These are phyloP conservation scores for Rhinophrynus dorsalis DNA, from an alignment of 2,797 vertebrate genomes.

Conservation along the genomic window DNA sequence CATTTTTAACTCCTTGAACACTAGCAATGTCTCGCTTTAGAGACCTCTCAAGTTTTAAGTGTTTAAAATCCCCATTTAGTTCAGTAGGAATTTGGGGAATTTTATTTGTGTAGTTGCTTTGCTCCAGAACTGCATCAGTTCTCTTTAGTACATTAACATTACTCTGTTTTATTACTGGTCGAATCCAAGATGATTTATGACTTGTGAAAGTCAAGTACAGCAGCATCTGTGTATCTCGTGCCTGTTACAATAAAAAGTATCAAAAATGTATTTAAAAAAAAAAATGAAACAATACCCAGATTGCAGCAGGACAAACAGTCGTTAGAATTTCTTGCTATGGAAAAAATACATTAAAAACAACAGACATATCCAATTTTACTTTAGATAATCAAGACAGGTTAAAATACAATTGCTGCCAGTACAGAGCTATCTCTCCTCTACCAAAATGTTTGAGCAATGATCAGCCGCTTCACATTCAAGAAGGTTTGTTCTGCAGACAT, in stretches of 20 bases:
- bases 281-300: conserved; percentile 18
- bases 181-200: conserved; percentile 28
- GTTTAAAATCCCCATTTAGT: too few relatives aligned
- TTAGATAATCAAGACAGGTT: conserved; percentile 50
- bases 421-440: conserved; percentile 40
- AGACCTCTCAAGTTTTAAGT: too few relatives aligned
- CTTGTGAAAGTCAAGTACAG: conserved; percentile 1
- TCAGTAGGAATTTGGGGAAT: too few relatives aligned
- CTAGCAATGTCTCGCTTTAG: too few relatives aligned
- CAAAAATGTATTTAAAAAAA: conserved; percentile 12
- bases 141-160: too few relatives aligned
- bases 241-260: conserved; percentile 14
- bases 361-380: conserved; percentile 47
- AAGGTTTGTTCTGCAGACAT: conserved; percentile 66
- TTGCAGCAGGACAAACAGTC: conserved; percentile 28
- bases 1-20: too few relatives aligned
- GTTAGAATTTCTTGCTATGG: conserved; percentile 37
- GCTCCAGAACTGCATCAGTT: too few relatives aligned
- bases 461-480: conserved; percentile 60
- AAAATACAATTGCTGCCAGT: conserved; percentile 51
- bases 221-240: conserved; percentile 21
- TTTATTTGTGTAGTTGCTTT: too few relatives aligned
- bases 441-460: conserved; percentile 60
- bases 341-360: conserved; percentile 45
- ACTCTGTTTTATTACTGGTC: conserved; percentile 1